Evolutionary conservation across 2,113 vertebrate species (phyloP).

Genomic region (Falco punctatus): DNA sequence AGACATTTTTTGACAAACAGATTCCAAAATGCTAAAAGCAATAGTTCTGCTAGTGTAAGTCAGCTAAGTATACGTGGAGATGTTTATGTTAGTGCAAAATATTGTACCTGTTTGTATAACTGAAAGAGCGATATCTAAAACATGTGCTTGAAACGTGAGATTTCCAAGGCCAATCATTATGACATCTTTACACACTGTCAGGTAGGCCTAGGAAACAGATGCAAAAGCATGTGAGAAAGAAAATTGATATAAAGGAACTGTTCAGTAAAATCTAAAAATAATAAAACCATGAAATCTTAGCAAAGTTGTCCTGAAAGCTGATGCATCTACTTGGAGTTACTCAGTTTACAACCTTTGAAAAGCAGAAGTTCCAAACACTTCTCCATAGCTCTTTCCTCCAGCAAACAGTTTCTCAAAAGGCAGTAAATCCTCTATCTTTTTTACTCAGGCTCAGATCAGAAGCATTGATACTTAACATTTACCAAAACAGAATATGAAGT

Average conservation of each 20-base stretch:
- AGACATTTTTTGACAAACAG: not conserved
- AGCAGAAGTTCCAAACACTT: not conserved
- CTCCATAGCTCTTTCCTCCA: not conserved
- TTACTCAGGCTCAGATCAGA: not conserved
- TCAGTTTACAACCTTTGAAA: not conserved
- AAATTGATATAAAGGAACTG: not conserved
- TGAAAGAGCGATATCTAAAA: slow-evolving; percentile 80
- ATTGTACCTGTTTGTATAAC: slow-evolving; percentile 81
- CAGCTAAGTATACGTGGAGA: not conserved
- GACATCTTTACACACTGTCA: slow-evolving; percentile 83
- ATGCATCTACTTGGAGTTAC: not conserved
- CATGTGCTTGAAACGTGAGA: slow-evolving; percentile 74
- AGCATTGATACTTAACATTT: not conserved
- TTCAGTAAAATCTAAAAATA: not conserved
- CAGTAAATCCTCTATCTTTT: not conserved
- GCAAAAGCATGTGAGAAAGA: not conserved
- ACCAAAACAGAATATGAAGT: not conserved
- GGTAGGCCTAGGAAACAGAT: slow-evolving; percentile 77
- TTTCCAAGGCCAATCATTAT: slow-evolving; percentile 86
- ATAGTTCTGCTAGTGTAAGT: not conserved
- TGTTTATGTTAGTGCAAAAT: not conserved
- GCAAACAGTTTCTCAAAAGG: not conserved
- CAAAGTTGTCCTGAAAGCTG: not conserved
- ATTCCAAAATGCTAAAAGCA: not conserved
- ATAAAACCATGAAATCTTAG: not conserved